Evolutionary conservation across 2,797 vertebrate species (phyloP), one percentile per base, ranked within the genome.

Genomic region (Onychomys torridus): DNA sequence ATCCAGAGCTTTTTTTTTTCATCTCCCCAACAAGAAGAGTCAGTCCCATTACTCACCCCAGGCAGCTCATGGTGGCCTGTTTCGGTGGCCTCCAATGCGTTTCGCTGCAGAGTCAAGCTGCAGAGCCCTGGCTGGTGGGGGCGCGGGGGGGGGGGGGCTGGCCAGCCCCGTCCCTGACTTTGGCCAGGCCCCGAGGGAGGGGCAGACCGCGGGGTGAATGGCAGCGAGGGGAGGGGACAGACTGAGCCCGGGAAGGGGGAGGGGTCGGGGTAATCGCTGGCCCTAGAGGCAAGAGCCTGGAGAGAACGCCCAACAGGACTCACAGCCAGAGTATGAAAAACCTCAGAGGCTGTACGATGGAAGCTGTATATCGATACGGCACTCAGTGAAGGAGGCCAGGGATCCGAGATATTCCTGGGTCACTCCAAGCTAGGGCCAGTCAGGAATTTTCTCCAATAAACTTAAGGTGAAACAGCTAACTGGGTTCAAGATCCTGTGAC

Each of bases 11-110:
- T 37, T 78, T 73, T 89, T 71, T 89, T 32, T 61, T 59, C 63
- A 49, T 89, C 25, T 85, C 76, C 87, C 95, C 82, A 4, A 90
- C 83, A 34, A 97, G n/a, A 34, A 97, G n/a, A n/a, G 90, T 40
- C 40, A 37, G 0, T 49, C 25, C 95, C 11, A 13, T 40, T 78
- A 99, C 99, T 99, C 98, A 99, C 99, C 99, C 99, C 43, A 99
- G 97, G 94, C 99, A 99, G 98, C 99, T 99, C 99, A 99, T 99
- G 98, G 97, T 98, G 5, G 88, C 96, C 97, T 88, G 93, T 96
- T 77, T 89, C 98, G 97, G 93, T 73, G 97, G 96, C 71, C 97
- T 69, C 96, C 98, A 97, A 98, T 90, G 88, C 98, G 10, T 98
- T 98, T 95, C 34, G 9, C 96, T 96, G 97, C 95, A 77, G 87